Conservation (phyloP, 2,113 vertebrate genomes). For the Solea senegalensis region DNA sequence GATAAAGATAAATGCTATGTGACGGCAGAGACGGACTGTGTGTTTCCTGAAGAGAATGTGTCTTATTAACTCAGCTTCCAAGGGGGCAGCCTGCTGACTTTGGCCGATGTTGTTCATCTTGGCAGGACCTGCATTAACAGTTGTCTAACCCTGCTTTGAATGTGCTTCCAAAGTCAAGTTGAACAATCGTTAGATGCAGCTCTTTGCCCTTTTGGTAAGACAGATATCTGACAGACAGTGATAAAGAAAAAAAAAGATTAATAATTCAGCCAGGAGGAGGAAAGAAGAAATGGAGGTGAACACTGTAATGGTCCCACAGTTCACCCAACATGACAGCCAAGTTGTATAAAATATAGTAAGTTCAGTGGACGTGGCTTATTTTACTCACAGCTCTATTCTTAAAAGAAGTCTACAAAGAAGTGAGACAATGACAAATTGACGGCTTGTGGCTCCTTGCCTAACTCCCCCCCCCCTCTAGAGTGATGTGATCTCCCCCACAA, state of each 20-base stretch:
- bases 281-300: constrained; percentile 7
- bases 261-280: constrained; percentile 18
- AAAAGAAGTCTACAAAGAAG: constrained; percentile 14
- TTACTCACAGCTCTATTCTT: constrained; percentile 12
- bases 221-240: constrained; percentile 28
- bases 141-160: constrained; percentile 64
- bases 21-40: constrained; percentile 43
- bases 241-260: constrained; percentile 32
- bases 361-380: constrained; percentile 24
- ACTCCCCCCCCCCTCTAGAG: neutral
- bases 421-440: constrained; percentile 45
- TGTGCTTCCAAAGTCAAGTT: constrained; percentile 74
- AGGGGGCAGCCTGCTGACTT: constrained; percentile 11
- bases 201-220: constrained; percentile 50
- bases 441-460: constrained; percentile 38
- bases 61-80: constrained; percentile 40
- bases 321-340: constrained; percentile 46
- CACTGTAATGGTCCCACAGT: constrained; percentile 27
- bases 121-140: constrained; percentile 46
- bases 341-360: constrained; percentile 34
- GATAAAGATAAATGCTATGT: constrained; percentile 27
- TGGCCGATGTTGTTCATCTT: constrained; percentile 54
- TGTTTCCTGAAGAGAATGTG: constrained; percentile 40
- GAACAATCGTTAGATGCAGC: constrained; percentile 68
- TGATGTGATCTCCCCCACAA: constrained; percentile 38